Percentiles rank a stretch among this genome's conserved stretches.
Evolutionary conservation across 2,113 vertebrate genomes (phyloP).

Genomic region (Lophotis ruficrista): DNA sequence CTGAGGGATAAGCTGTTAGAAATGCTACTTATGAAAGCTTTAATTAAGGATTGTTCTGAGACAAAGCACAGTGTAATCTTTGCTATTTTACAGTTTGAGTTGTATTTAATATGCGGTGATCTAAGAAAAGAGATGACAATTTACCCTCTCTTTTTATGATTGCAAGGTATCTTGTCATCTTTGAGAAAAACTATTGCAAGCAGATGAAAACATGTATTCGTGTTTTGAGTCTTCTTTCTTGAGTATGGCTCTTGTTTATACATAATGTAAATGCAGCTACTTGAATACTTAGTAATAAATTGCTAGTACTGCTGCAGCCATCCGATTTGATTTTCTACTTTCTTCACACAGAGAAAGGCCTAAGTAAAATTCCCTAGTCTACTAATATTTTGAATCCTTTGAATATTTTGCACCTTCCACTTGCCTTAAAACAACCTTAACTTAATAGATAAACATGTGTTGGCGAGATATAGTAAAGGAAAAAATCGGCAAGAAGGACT

Average conservation of each 20-base stretch:
- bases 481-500: background rate
- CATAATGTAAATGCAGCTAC: background rate
- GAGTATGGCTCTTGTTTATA: background rate
- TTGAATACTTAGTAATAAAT: background rate
- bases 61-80: background rate
- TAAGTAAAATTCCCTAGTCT: background rate
- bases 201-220: background rate
- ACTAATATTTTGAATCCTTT: background rate
- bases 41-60: background rate
- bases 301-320: background rate
- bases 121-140: background rate
- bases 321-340: background rate
- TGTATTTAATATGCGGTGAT: background rate
- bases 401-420: background rate
- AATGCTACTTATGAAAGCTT: background rate
- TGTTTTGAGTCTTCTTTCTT: background rate
- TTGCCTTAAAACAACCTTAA: background rate
- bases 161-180: background rate
- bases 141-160: background rate
- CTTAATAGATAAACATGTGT: background rate
- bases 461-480: background rate
- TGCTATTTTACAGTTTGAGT: background rate
- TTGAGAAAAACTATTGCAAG: background rate
- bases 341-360: background rate
- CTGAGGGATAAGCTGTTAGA: background rate